Evolutionary conservation across 2,113 vertebrate genomes (phyloP), one percentile per base, ranked within the genome.

Genomic region (Bubalus kerabau): DNA sequence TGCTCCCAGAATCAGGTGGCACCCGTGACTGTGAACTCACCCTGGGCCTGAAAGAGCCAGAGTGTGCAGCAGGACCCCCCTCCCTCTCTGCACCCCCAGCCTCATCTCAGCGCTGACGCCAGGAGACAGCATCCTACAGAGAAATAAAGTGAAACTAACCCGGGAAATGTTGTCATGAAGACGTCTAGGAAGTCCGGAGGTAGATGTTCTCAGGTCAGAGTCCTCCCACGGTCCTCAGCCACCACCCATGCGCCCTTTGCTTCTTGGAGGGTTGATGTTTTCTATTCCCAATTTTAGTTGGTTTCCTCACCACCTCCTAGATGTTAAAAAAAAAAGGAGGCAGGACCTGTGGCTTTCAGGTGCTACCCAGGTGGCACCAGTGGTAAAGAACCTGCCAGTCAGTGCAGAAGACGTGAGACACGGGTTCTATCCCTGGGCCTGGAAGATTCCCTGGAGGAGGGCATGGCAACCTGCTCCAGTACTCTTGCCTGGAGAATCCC

Each of bases 171-270:
- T 62, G 92, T n/a, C 32, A 52, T 48, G 19, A 71, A 67, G 57
- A 21, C 32, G 10, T 32, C 74, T 76, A 93, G 92, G 30, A 60
- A 30, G 16, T 56, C 2, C 14, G 54, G 32, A 74, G 60, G n/a
- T 0, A 2, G 24, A 19, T 26, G 14, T 59, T 32, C 28, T 32
- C 32, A 43, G 89, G 36, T 1, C 32, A 40, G 17, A 21, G 1
- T 15, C 21, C 30, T 52, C 4, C 19, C 7, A 0, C 0, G 5
- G 13, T 2, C 12, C 19, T 19, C 17, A 28, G 0, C 11, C 3
- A 7, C 52, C 46, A 13, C 26, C 17, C 0, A 2, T 2, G 13
- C 40, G 13, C 1, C 21, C 54, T 52, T 52, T 40, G 59, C 30
- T 24, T 32, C 3, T 56, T 46, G n/a, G 30, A 80, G 43, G 15